Conservation (phyloP, 2,797 vertebrate species). For the Microtus californicus region DNA sequence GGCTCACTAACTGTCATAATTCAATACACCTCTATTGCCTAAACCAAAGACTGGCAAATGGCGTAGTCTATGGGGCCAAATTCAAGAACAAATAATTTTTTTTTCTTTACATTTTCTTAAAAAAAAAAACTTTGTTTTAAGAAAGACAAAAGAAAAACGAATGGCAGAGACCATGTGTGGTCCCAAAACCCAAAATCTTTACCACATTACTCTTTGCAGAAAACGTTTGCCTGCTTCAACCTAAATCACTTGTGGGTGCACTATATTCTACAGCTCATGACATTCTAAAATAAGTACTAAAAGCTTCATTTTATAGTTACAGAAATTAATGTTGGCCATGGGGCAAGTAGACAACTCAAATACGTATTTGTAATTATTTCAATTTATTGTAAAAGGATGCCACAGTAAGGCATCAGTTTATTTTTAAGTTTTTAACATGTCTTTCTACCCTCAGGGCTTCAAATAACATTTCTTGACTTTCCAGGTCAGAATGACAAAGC, state of each 20-base stretch:
- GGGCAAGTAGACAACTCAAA: neutral
- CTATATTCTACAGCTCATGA: neutral
- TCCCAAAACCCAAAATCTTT: conserved; percentile 39
- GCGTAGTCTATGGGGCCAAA: neutral
- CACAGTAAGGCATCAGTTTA: neutral
- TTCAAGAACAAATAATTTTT: neutral
- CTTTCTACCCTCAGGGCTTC: neutral
- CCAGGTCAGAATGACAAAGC: neutral
- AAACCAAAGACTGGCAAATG: neutral
- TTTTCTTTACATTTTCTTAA: neutral
- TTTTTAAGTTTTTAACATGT: neutral
- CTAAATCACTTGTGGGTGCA: neutral
- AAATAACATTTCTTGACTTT: conserved; percentile 32
- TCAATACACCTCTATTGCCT: neutral
- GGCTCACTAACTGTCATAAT: neutral
- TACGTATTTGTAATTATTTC: conserved; percentile 5
- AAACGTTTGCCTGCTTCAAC: neutral
- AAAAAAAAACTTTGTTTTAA: neutral
- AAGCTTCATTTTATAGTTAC: neutral
- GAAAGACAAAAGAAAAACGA: neutral
- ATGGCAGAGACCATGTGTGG: neutral
- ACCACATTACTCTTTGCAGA: neutral
- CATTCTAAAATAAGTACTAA: neutral
- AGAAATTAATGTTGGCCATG: neutral
- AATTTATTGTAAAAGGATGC: conserved; percentile 14